phyloP scores from a whole-genome alignment of 2,888 invertebrate species.

The Andrena flavipes region DNA sequence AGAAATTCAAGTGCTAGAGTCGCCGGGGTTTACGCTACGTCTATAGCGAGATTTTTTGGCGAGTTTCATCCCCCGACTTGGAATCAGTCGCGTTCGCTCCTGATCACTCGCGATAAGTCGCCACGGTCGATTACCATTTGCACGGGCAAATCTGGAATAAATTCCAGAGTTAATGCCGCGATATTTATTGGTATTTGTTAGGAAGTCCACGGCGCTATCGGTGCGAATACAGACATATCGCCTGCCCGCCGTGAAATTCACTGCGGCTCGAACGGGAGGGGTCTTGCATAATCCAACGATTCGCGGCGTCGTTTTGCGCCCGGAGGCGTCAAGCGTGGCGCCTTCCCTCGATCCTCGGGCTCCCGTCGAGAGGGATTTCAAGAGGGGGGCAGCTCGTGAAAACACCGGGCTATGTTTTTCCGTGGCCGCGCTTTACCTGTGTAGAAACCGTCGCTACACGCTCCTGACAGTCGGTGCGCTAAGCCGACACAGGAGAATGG shows the following conservation, averaged over 20 bases:
- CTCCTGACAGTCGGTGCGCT: constrained; percentile 45
- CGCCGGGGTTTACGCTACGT: too few species aligned
- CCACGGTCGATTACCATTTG: too few species aligned
- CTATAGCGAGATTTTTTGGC: too few species aligned
- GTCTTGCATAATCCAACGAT: constrained; percentile 54
- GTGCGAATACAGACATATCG: constrained; percentile 36
- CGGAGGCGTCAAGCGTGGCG: constrained; percentile 1
- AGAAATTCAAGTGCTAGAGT: too few species aligned
- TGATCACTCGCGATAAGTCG: too few species aligned
- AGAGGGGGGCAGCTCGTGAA: constrained; percentile 14
- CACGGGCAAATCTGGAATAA: too few species aligned
- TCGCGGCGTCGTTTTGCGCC: constrained; percentile 38
- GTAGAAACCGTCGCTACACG: constrained; percentile 20
- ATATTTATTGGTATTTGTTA: constrained; percentile 42
- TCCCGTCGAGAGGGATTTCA: constrained; percentile 31
- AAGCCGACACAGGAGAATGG: constrained; percentile 59
- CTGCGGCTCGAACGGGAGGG: constrained; percentile 3
- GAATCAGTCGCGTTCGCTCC: too few species aligned
- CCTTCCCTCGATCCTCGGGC: constrained; percentile 39
- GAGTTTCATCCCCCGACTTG: too few species aligned
- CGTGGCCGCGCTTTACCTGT: constrained; percentile 35
- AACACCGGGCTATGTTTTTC: constrained; percentile 18
- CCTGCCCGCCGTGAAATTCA: constrained; percentile 5
- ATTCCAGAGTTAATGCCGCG: constrained; percentile 3
- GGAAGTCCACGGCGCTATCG: neutral